Conservation (phyloP, 2,888 invertebrate species). For the Heliconius ethilla region DNA sequence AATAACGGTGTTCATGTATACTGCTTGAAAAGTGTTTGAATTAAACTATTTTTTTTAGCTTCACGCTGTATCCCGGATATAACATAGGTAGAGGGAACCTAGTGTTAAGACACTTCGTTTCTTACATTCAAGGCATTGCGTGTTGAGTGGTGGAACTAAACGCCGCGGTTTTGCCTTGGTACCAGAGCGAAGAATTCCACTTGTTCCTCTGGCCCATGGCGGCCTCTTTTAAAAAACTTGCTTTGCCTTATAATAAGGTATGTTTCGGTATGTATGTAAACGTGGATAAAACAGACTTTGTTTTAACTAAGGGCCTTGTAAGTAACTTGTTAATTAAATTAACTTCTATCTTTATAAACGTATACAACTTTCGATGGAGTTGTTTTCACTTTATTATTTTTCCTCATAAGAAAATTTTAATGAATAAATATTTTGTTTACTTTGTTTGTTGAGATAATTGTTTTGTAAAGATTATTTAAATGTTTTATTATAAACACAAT, state of each 20-base stretch:
- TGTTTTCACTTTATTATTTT: slow-evolving; percentile 34
- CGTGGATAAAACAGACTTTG: slow-evolving; percentile 29
- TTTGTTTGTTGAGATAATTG: slow-evolving; percentile 11
- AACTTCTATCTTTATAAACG: slow-evolving; percentile 40
- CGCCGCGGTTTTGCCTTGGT: too few species aligned
- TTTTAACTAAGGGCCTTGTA: slow-evolving; percentile 39
- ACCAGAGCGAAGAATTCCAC: too few species aligned
- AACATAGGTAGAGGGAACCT: too few species aligned
- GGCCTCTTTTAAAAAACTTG: slow-evolving; percentile 15
- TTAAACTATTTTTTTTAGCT: too few species aligned
- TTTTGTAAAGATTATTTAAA: background rate
- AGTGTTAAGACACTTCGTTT: too few species aligned
- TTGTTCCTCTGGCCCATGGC: too few species aligned
- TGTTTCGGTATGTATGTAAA: slow-evolving; percentile 33
- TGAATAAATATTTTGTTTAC: slow-evolving; percentile 13
- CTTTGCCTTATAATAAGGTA: slow-evolving; percentile 30
- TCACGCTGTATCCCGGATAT: too few species aligned
- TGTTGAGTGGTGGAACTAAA: too few species aligned
- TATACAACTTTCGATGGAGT: slow-evolving; percentile 29
- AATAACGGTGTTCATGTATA: slow-evolving; percentile 28
- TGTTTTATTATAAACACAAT: too few species aligned
- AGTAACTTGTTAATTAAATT: slow-evolving; percentile 45
- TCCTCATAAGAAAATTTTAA: slow-evolving; percentile 27
- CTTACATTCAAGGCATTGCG: too few species aligned
- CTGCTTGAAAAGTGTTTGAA: slow-evolving; percentile 9